phyloP scores from a whole-genome alignment of 2,113 vertebrate species.

The Chaetops frenatus region DNA sequence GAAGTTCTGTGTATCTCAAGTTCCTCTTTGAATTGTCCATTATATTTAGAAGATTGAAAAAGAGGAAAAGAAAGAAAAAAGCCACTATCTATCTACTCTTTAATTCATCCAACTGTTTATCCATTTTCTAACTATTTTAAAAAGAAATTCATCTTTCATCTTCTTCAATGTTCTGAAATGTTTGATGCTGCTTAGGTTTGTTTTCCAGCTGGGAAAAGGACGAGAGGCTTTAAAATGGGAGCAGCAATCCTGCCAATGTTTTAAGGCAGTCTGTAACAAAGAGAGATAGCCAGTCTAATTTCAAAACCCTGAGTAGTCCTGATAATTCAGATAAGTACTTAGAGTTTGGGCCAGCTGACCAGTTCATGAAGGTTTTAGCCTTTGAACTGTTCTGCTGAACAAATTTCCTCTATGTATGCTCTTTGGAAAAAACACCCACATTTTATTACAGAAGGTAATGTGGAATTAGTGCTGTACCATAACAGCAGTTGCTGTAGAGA shows the following conservation, averaged over 20 bases:
- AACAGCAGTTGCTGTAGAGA: background rate
- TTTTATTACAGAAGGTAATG: background rate
- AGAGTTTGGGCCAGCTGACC: background rate
- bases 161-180: background rate
- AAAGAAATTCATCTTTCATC: background rate
- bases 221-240: background rate
- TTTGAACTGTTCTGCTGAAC: background rate
- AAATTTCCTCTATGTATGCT: background rate
- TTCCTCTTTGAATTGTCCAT: background rate
- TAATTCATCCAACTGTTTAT: background rate
- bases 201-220: background rate
- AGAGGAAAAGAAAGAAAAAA: background rate
- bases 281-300: background rate
- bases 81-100: background rate
- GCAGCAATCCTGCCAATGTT: background rate
- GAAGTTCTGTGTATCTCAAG: background rate
- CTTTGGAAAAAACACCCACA: background rate
- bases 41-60: background rate
- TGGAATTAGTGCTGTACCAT: background rate
- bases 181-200: background rate
- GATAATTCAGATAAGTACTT: background rate
- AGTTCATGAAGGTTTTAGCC: background rate
- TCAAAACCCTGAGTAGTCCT: background rate
- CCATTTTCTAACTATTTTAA: background rate
- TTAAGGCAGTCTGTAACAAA: background rate